Base-by-base conservation (phyloP, 2,797 vertebrate species). In the Leptoclinus maculatus region DNA sequence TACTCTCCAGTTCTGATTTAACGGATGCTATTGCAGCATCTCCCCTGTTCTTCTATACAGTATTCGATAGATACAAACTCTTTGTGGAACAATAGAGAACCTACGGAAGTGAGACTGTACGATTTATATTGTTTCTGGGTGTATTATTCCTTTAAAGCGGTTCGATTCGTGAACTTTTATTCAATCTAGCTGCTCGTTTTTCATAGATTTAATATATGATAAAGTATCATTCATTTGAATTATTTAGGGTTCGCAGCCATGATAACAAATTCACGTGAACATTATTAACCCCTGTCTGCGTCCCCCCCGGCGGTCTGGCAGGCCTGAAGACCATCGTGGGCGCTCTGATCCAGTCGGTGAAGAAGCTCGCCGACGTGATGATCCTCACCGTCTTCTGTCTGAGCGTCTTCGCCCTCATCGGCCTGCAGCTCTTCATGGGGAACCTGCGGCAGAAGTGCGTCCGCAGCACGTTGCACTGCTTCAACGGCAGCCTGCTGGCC, bases 371-470 rank as follows among this genome's bases (percentile, higher is more conserved):
- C 0, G 94, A 99, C 51, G 96, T 99, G 86, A 99, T 98, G 95
- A 97, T 99, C 92, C 95, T 99, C 81, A 98, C 97, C 0, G 91
- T 97, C 85, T 98, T 99, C 95, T 99, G 97, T 80, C 83, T 98
- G 72, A 97, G 97, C 25, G 97, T 99, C 83, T 99, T 99, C 67
- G 97, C 97, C 64, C 95, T 99, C 79, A 96, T 98, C 70, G 97
- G 94, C 89, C 96, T 98, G 87, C 97, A 97, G 96, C 96, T 98
- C 80, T 99, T 99, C 93, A 99, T 99, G 98, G 98, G 98, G 25
- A 98, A 98, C 92, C 91, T 99, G 82, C 92, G 97, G 39, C 96
- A 99, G 91, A 99, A 99, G 69, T 99, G 98, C 9, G 94, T 99
- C 47, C 95, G 96, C 71, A 95, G 95, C 92, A 94, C 95, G 1